A percentile compares a stretch with the other conserved stretches of the same genome.
These are phyloP conservation scores for Empidonax traillii DNA, from an alignment of 2,113 vertebrate genomes.

Conservation along the genomic window DNA sequence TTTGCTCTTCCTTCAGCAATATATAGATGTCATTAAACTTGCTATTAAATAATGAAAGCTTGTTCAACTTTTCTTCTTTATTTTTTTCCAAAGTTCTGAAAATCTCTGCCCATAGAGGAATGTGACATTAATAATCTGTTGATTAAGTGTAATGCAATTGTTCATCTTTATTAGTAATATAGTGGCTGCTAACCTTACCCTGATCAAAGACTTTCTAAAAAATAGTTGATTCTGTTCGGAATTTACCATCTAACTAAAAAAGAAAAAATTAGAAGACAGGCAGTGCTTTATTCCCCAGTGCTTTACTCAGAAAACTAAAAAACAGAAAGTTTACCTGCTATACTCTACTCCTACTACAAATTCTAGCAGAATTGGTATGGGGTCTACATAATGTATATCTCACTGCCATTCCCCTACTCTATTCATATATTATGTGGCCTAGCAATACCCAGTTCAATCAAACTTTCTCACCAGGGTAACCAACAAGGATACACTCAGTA, in stretches of 20 bases:
- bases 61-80: neutral
- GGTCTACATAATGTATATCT: neutral
- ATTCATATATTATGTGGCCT: neutral
- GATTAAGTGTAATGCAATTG: neutral
- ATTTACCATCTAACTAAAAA: neutral
- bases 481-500: neutral
- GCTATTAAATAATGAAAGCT: neutral
- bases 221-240: neutral
- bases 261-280: neutral
- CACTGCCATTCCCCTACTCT: neutral
- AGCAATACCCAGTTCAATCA: neutral
- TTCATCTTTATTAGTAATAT: neutral
- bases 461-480: neutral
- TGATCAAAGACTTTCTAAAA: neutral
- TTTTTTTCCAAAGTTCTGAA: neutral
- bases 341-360: neutral
- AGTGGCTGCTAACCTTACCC: neutral
- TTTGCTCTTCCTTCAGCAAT: neutral
- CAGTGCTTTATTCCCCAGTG: neutral
- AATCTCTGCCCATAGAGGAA: neutral
- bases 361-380: fast-evolving
- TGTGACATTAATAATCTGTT: neutral
- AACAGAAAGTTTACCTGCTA: neutral
- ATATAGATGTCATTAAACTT: neutral
- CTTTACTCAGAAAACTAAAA: neutral